phyloP scores from a whole-genome alignment of 2,797 vertebrate genomes.

The Muscicapa comitata region DNA sequence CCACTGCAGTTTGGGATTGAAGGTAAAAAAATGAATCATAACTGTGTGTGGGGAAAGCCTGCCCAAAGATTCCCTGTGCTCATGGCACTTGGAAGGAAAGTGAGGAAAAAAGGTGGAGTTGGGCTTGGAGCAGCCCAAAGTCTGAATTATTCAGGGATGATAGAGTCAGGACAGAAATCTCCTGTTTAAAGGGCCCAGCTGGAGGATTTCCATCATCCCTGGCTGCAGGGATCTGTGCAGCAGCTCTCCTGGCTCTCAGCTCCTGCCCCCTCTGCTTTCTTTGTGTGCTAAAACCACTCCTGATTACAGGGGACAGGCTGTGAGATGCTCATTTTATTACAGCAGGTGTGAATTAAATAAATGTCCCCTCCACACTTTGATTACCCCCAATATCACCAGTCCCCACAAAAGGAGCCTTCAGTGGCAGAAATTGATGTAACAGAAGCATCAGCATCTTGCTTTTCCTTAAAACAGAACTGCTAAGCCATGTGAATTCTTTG shows the following conservation, averaged over 20 bases:
- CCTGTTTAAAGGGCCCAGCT: not conserved
- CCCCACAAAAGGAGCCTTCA: not conserved
- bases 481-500: not conserved
- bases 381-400: not conserved
- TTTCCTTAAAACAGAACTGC: not conserved
- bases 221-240: not conserved
- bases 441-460: not conserved
- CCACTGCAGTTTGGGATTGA: not conserved
- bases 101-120: not conserved
- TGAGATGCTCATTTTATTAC: not conserved
- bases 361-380: not conserved
- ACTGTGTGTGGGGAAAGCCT: rapidly evolving
- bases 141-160: not conserved
- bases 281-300: not conserved
- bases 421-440: not conserved
- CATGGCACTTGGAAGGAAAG: not conserved
- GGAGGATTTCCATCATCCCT: slow-evolving; percentile 11
- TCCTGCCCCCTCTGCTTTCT: not conserved
- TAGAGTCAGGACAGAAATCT: not conserved
- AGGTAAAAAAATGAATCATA: not conserved
- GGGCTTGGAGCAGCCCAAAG: not conserved
- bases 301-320: not conserved
- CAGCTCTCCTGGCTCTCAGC: not conserved
- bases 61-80: not conserved
- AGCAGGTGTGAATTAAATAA: not conserved